Base-by-base conservation (phyloP, 1,140 invertebrate genomes). In the Zaprionus capensis region DNA sequence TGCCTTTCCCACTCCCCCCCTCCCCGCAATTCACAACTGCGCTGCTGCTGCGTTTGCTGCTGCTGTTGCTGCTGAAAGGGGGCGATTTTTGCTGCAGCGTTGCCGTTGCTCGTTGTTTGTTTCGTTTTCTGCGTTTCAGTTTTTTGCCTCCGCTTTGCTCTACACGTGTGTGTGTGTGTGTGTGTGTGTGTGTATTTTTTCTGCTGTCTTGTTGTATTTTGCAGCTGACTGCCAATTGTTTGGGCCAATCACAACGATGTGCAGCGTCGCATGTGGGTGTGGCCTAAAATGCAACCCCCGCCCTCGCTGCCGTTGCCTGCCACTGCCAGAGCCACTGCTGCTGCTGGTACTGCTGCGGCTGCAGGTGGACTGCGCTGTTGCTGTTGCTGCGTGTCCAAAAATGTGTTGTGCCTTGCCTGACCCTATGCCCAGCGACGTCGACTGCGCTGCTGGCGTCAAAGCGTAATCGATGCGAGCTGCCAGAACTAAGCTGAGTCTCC, bases 271-370 rank as follows among this genome's bases (percentile, higher is more conserved):
- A 87, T 87, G 86, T 91, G 90, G 91, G 91, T 91, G 91, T 91
- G 90, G 91, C 91, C 86, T 92, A 92, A 91, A 91, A 87, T 91
- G 91, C 90, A 92, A 87, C 91, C 90, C 91, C 88, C 88, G 78
- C 81, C 75, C 41, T 34, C 31, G 31, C 31, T 34, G 31, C 79
- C 71, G 63, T 71, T 36, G 14, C 38, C 17, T 38, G 64, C 67
- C 61, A 46, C 63, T 53, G 46, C 62, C 36, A 51, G 57, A 38
- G 59, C 36, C 12, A 63, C 55, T 38, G 41, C 64, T 74, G 71
- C 22, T 31, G 82, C 80, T 69, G 44, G 62, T 46, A 9, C 38
- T 66, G 36, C 41, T 68, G 57, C 38, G 58, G 44, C 22, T 62
- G 24, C 20, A 51, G 46, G 46, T 51, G 46, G 46, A 51, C 46